A percentile compares a stretch with the other conserved stretches of the same genome.
phyloP scores from a whole-genome alignment of 2,888 invertebrate species.

The Nomada flava region DNA sequence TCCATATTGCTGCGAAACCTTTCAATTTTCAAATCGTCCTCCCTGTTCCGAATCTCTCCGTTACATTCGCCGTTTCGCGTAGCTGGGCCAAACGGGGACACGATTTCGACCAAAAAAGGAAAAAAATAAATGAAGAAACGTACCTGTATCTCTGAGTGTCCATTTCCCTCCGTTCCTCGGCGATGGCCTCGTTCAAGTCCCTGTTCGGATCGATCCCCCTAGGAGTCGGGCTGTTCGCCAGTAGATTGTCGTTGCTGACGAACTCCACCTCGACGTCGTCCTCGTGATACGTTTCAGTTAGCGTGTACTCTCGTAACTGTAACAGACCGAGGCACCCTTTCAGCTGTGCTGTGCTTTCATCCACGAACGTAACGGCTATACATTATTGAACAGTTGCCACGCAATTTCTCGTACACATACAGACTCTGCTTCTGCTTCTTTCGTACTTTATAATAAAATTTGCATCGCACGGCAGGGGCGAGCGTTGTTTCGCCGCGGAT shows the following conservation, averaged over 20 bases:
- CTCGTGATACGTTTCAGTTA: constrained; percentile 94
- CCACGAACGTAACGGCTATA: background rate
- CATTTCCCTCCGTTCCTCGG: constrained; percentile 90
- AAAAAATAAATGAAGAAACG: constrained; percentile 48
- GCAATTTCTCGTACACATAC: background rate
- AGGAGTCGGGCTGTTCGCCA: constrained; percentile 76
- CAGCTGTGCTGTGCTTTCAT: background rate
- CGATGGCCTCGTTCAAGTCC: constrained; percentile 92
- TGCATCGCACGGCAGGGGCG: background rate
- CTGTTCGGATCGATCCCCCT: constrained; percentile 89
- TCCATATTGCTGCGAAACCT: too few species aligned
- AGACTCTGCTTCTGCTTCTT: background rate
- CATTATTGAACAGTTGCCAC: background rate
- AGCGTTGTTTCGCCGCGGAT: too few species aligned
- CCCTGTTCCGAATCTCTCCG: background rate
- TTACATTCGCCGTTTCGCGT: background rate
- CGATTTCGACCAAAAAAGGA: constrained; percentile 16
- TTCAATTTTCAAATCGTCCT: background rate
- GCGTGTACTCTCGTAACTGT: constrained; percentile 94
- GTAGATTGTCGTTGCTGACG: constrained; percentile 81
- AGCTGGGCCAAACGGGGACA: constrained; percentile 2
- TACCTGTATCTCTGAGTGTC: constrained; percentile 83
- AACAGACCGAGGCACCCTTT: constrained; percentile 47
- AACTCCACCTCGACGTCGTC: constrained; percentile 87
- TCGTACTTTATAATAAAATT: background rate